Conservation (phyloP, 1,140 invertebrate species). For the Cotesia glomerata region DNA sequence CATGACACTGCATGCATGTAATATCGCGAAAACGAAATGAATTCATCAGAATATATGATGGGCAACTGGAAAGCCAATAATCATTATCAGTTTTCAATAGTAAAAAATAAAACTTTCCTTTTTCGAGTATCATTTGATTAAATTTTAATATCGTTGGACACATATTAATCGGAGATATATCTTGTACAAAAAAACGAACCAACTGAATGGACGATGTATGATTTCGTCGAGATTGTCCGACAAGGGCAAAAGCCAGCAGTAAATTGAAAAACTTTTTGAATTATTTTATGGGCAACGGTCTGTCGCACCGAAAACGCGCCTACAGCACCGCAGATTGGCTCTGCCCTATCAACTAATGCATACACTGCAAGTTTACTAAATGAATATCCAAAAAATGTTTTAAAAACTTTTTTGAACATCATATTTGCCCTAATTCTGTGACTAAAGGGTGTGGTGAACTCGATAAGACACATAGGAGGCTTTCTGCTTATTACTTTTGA, state of each 20-base stretch:
- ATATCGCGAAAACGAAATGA: too few relatives aligned
- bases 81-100: too few relatives aligned
- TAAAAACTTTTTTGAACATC: not conserved
- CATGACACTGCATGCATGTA: too few relatives aligned
- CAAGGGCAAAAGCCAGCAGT: constrained; percentile 5
- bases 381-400: not conserved
- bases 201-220: not conserved
- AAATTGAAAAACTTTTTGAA: constrained; percentile 36
- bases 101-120: too few relatives aligned
- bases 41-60: too few relatives aligned
- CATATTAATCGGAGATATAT: not conserved
- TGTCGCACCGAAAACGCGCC: constrained; percentile 16
- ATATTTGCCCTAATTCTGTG: not conserved
- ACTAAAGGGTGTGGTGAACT: too few relatives aligned
- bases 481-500: not conserved
- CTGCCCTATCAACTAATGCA: not conserved
- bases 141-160: too few relatives aligned
- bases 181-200: not conserved
- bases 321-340: not conserved
- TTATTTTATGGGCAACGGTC: constrained; percentile 18
- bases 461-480: too few relatives aligned
- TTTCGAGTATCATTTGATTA: too few relatives aligned
- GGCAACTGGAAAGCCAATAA: too few relatives aligned
- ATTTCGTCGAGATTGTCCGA: not conserved
- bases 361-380: not conserved